Conservation (phyloP, 2,888 invertebrate species). For the Troides aeacus region DNA sequence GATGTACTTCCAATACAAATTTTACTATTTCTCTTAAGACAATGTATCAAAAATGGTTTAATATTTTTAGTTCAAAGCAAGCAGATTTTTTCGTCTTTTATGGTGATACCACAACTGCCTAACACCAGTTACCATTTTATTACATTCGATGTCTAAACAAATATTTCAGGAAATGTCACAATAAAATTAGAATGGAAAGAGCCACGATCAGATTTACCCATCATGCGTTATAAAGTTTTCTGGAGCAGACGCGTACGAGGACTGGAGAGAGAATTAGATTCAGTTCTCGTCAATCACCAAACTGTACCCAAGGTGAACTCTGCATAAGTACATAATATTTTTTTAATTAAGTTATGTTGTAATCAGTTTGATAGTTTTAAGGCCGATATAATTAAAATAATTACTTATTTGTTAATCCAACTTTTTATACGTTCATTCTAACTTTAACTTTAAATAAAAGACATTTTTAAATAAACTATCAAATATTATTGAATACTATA, state of each 20-base stretch:
- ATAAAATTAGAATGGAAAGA: conserved; percentile 84
- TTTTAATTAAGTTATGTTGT: not conserved
- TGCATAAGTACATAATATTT: not conserved
- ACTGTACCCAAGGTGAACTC: conserved; percentile 79
- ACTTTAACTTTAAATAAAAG: too few species aligned
- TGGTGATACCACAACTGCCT: too few species aligned
- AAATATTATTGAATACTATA: not conserved
- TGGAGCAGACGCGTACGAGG: conserved; percentile 86
- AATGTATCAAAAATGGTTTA: not conserved
- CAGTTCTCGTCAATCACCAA: conserved; percentile 82
- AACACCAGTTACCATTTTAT: too few species aligned
- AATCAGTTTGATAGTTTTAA: too few species aligned
- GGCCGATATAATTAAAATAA: too few species aligned
- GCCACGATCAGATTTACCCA: conserved; percentile 85
- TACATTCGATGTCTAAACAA: not conserved
- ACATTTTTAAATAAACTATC: too few species aligned
- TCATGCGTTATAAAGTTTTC: conserved; percentile 84
- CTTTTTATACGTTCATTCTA: too few species aligned
- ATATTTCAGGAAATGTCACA: conserved; percentile 68
- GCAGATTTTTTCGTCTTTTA: too few species aligned
- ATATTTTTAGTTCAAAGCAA: too few species aligned
- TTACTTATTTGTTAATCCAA: too few species aligned
- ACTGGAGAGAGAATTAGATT: conserved; percentile 78
- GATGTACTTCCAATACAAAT: too few species aligned
- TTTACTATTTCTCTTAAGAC: too few species aligned